Evolutionary conservation across 2,113 vertebrate species (phyloP).

Genomic region (Hypomesus transpacificus): DNA sequence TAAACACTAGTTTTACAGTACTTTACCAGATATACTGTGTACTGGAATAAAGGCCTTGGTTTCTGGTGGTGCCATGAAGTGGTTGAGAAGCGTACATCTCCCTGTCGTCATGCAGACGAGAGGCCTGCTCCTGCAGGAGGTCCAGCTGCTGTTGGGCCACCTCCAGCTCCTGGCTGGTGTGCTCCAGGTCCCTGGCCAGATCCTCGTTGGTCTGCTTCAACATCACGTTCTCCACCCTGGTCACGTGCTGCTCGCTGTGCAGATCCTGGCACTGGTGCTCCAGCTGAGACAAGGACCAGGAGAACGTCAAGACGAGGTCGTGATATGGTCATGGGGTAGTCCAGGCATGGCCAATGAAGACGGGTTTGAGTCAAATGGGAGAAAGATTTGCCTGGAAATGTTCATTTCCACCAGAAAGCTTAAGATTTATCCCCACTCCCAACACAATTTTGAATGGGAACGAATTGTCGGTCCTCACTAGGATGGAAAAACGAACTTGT

Average conservation of each 20-base stretch:
- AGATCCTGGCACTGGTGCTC: slow-evolving; percentile 82
- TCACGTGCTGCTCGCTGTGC: slow-evolving; percentile 79
- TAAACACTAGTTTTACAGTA: too few species aligned
- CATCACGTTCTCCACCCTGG: slow-evolving; percentile 83
- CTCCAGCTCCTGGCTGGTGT: slow-evolving; percentile 72
- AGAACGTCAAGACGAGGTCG: background rate
- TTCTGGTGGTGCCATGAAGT: background rate
- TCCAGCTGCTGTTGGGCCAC: slow-evolving; percentile 80
- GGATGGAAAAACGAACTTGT: too few species aligned
- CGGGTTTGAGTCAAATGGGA: background rate
- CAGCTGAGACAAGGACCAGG: slow-evolving; percentile 65
- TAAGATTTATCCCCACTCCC: too few species aligned
- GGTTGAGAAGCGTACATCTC: slow-evolving; percentile 78
- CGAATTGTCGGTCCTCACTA: too few species aligned
- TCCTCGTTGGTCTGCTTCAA: slow-evolving; percentile 85
- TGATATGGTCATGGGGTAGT: background rate
- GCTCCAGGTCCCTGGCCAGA: slow-evolving; percentile 78
- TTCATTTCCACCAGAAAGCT: too few species aligned
- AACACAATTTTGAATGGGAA: too few species aligned
- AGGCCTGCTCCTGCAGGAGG: slow-evolving; percentile 79
- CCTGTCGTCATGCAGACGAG: slow-evolving; percentile 79
- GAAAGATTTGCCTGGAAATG: too few species aligned
- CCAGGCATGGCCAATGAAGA: background rate
- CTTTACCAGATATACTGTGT: too few species aligned
- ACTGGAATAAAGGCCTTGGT: too few species aligned